Base-by-base conservation (phyloP, 2,113 vertebrate genomes). In the Rhynchopsitta pachyrhyncha region DNA sequence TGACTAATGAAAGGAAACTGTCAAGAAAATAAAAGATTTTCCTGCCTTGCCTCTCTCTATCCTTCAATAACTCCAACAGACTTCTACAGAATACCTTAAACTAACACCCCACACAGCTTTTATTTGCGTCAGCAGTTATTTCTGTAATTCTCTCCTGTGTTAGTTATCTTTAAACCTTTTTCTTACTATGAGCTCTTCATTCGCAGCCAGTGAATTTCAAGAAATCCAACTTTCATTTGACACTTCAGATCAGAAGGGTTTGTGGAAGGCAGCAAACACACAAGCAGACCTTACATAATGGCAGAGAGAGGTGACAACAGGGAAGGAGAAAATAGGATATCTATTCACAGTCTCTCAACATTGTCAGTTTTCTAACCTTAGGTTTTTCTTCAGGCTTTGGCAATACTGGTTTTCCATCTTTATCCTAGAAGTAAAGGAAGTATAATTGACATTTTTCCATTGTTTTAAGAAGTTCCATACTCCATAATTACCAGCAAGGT, bases 361-460 rank as follows among this genome's bases (percentile, higher is more conserved):
- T 0, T 94, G 60, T 82, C 85, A 78, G 60, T 93, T 94, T 97
- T 44, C 95, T 94, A 86, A 98, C 98, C 98, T 98, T 97, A 59
- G 97, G 33, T 74, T 97, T 98, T 95, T 97, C 97, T 96, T 98
- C 98, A 82, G 88, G 85, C 44, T 97, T 93, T 81, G 71, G 97
- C 55, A 98, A 69, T 69, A 98, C 28, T 47, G 95, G 98, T 76
- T 98, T 98, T 90, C 97, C 97, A 60, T 98, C 96, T 96, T 98
- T 97, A 93, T 98, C 97, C 98, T 98, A 63, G n/a, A 95, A 97
- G 47, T 13, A 46, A 97, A 90, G 17, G 6, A 90, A 78, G 8
- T 9, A 49, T 77, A 50, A 74, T 7, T 92, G 23, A 53, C 31
- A 50, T 73, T 64, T 82, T 92, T 12, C 13, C 18, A 13, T 35